Evolutionary conservation across 2,888 invertebrate species (phyloP), one percentile per base, ranked within the genome.

Genomic region (Melipona bicolor): DNA sequence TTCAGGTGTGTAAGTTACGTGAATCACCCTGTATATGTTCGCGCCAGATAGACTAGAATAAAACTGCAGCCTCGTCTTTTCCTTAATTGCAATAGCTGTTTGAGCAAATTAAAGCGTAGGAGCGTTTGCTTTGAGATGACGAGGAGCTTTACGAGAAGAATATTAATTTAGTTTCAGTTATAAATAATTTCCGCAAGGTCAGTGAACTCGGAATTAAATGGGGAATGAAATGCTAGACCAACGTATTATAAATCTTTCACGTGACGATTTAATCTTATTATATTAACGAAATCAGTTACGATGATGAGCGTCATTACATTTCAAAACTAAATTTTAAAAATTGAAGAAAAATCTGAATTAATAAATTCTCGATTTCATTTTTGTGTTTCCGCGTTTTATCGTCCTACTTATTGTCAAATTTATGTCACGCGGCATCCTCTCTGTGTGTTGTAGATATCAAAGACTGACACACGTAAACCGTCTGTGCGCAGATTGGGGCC

Each of bases 391-490:
- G 9, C 1, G 24, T 19, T 17, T 61, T 27, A 17, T 24, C 13
- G 5, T n/a, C 21, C 24, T n/a, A 15, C 21, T 56, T 21, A 5
- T 19, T 64, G 21, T 36, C 21, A 3, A 15, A 21, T 36, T n/a
- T 36, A 17, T 24, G 5, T 83, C 65, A 87, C 75, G 56, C 65
- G 67, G 62, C 49, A 71, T 77, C 82, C 79, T 87, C 69, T 91
- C 83, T 87, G 50, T 91, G 67, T 94, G 91, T 94, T 93, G 32
- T 93, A 94, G 94, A 94, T 94, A 90, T 91, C 92, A 93, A 94
- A 94, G 93, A 94, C 93, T 94, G 94, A 94, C 92, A 92, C 92
- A 88, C 94, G 94, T 93, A 94, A 94, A 94, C 92, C 94, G 82
- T 94, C 94, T 94, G 92, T 94, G 90, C 94, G 94, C 90, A 94